Percentiles rank a stretch among this genome's conserved stretches.
phyloP scores from a whole-genome alignment of 2,113 vertebrate genomes.

The Oplegnathus fasciatus region DNA sequence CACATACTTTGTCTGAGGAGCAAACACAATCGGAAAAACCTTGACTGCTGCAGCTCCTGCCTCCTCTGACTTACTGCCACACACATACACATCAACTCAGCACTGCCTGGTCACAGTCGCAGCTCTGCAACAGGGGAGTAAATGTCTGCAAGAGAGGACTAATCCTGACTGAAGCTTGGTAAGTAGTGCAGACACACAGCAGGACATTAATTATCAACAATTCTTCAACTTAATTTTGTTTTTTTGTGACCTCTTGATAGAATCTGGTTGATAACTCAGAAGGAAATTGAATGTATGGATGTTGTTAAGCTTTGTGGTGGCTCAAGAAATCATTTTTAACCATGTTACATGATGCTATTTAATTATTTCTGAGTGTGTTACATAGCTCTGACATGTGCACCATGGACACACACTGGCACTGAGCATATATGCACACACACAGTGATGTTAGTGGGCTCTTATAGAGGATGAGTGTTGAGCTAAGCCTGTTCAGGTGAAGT shows the following conservation, averaged over 20 bases:
- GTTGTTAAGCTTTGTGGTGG: not conserved
- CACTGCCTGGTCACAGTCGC: slow-evolving; percentile 30
- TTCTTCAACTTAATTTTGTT: slow-evolving; percentile 8
- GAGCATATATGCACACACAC: slow-evolving; percentile 7
- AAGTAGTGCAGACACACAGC: slow-evolving; percentile 38
- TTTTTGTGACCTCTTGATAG: not conserved
- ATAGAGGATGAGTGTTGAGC: slow-evolving; percentile 37
- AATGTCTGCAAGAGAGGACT: slow-evolving; percentile 60
- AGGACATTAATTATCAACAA: no score
- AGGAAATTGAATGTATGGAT: not conserved
- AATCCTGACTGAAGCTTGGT: slow-evolving; percentile 53
- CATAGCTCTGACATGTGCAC: slow-evolving; percentile 15
- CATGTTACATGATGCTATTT: not conserved
- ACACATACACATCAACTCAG: slow-evolving; percentile 24
- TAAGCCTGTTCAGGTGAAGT: slow-evolving; percentile 52
- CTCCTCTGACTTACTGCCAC: slow-evolving; percentile 37
- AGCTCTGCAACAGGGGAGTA: slow-evolving; percentile 52
- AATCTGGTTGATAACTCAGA: not conserved
- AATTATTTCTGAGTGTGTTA: slow-evolving; percentile 1
- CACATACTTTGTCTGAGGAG: slow-evolving; percentile 58
- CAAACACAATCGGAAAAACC: slow-evolving; percentile 48
- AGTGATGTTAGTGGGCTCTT: slow-evolving; percentile 26
- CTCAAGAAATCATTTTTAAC: not conserved
- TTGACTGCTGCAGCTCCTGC: slow-evolving; percentile 52
- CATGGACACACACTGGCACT: not conserved